Evolutionary conservation across 2,888 invertebrate genomes (phyloP).

Genomic region (Dasysyrphus tricinctus): DNA sequence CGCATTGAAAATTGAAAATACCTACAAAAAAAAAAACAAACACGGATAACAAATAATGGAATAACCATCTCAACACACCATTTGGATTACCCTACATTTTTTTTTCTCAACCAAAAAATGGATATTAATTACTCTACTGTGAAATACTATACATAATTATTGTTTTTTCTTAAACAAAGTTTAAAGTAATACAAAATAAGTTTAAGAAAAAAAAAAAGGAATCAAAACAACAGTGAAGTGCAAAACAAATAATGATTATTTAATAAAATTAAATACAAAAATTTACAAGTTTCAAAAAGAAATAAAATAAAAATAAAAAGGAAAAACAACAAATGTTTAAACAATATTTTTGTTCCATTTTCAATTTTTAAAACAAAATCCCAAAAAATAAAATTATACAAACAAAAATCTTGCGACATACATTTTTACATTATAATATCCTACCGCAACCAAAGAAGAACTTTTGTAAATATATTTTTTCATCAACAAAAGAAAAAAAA

Average conservation of each 20-base stretch:
- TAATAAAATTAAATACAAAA: constrained; percentile 63
- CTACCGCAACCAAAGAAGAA: constrained; percentile 74
- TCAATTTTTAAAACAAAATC: constrained; percentile 23
- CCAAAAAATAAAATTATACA: constrained; percentile 3
- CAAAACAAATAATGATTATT: constrained; percentile 70
- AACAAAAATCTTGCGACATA: constrained; percentile 13
- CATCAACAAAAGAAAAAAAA: constrained; percentile 54
- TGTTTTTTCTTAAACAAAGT: constrained; percentile 30
- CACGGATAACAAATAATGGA: constrained; percentile 79
- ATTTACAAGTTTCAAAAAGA: constrained; percentile 49
- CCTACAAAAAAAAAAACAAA: constrained; percentile 72
- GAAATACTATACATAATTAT: constrained; percentile 37
- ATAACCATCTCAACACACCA: constrained; percentile 70
- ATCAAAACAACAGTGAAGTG: constrained; percentile 75
- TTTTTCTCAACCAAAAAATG: constrained; percentile 41
- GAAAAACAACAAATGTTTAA: constrained; percentile 77
- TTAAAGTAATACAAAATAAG: constrained; percentile 59
- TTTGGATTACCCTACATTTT: constrained; percentile 61
- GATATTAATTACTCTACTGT: constrained; percentile 48
- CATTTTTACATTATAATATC: constrained; percentile 18
- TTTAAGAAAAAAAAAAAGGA: constrained; percentile 31
- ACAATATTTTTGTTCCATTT: constrained; percentile 68
- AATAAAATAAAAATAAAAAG: constrained; percentile 73
- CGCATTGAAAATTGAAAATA: constrained; percentile 41
- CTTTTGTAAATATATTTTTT: constrained; percentile 75